Conservation (phyloP, 1,140 invertebrate species). For the Plodia interpunctella region DNA sequence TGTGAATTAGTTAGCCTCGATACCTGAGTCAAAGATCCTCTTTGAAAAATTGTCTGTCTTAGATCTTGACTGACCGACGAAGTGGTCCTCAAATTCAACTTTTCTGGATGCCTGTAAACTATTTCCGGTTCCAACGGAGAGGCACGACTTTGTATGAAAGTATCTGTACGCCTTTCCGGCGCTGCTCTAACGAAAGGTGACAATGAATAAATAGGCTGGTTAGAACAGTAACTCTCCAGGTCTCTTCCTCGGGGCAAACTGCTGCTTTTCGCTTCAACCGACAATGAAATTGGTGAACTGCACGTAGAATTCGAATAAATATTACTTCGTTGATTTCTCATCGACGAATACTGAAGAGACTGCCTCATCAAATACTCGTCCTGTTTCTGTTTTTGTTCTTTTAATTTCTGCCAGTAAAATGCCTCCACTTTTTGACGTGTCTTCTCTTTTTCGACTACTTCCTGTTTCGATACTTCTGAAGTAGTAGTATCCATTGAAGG, state of each 20-base stretch:
- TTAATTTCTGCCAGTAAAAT: constrained; percentile 79
- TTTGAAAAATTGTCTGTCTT: constrained; percentile 26
- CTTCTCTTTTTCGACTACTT: constrained; percentile 47
- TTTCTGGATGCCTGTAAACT: constrained; percentile 49
- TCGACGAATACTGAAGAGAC: constrained; percentile 36
- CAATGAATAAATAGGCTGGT: constrained; percentile 33
- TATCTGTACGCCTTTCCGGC: constrained; percentile 55
- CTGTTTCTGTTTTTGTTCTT: constrained; percentile 77
- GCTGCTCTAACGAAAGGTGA: constrained; percentile 45
- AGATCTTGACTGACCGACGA: constrained; percentile 21
- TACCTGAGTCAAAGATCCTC: constrained; percentile 28
- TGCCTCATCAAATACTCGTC: constrained; percentile 70
- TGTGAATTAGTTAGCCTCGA: constrained; percentile 23
- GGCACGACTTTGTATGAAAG: constrained; percentile 38
- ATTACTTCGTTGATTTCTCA: constrained; percentile 26
- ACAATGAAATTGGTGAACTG: constrained; percentile 46
- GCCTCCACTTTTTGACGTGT: constrained; percentile 78
- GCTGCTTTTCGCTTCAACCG: constrained; percentile 38
- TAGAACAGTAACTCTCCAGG: constrained; percentile 30
- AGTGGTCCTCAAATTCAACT: constrained; percentile 24
- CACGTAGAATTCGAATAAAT: constrained; percentile 39
- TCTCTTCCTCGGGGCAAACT: constrained; percentile 47
- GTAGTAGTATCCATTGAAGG: constrained; percentile 20
- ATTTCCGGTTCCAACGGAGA: constrained; percentile 33
- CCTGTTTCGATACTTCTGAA: constrained; percentile 21